phyloP scores from a whole-genome alignment of 2,888 invertebrate genomes.

The Pyrgus malvae region DNA sequence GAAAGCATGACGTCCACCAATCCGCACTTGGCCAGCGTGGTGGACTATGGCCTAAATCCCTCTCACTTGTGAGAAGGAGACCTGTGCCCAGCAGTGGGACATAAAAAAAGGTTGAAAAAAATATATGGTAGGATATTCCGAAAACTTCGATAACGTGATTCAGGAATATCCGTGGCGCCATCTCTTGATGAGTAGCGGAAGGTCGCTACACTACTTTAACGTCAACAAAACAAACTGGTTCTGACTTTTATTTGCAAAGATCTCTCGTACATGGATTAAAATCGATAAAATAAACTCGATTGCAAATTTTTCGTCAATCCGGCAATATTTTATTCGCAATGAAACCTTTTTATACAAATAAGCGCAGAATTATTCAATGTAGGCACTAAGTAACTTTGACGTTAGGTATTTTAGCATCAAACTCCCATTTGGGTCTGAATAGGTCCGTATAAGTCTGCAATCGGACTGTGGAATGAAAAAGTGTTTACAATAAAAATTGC shows the following conservation, averaged over 20 bases:
- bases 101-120: too few species aligned
- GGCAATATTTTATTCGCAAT: conserved; percentile 23
- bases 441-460: neutral
- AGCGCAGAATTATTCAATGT: conserved; percentile 25
- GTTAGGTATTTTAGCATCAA: conserved; percentile 4
- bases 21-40: too few species aligned
- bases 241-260: neutral
- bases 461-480: conserved; percentile 18
- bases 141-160: too few species aligned
- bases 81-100: too few species aligned
- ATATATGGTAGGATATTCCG: too few species aligned
- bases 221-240: too few species aligned
- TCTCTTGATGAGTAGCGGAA: too few species aligned
- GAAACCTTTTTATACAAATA: conserved; percentile 27
- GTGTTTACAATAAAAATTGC: conserved; percentile 67
- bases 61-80: too few species aligned
- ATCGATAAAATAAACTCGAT: conserved; percentile 14
- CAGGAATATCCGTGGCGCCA: too few species aligned
- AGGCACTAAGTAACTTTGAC: conserved; percentile 17
- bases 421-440: conserved; percentile 8
- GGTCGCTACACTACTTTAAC: too few species aligned
- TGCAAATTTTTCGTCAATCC: conserved; percentile 11
- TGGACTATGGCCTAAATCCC: too few species aligned
- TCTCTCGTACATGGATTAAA: neutral
- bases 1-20: too few species aligned